Percentiles rank a stretch among this genome's conserved stretches.
Evolutionary conservation across 1,140 invertebrate species (phyloP).

Genomic region (Cydia fagiglandana): DNA sequence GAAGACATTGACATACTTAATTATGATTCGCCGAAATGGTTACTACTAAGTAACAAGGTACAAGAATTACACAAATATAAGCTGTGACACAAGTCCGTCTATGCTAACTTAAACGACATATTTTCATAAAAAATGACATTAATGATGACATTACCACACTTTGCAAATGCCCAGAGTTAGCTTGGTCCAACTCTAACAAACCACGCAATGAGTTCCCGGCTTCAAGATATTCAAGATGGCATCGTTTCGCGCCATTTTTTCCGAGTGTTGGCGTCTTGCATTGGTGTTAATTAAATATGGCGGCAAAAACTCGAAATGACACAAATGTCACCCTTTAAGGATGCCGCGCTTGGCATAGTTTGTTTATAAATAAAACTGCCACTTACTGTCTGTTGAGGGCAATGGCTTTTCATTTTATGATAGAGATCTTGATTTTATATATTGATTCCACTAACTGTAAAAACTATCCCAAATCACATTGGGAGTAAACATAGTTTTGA

Average conservation of each 20-base stretch:
- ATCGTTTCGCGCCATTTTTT: slow-evolving; percentile 23
- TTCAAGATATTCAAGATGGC: not conserved
- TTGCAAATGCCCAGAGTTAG: too few relatives aligned
- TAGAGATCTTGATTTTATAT: not conserved
- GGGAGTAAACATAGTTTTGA: too few relatives aligned
- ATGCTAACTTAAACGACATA: too few relatives aligned
- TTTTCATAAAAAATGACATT: too few relatives aligned
- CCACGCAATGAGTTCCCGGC: not conserved
- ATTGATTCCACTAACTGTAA: not conserved
- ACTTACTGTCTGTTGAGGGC: not conserved
- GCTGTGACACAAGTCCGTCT: too few relatives aligned
- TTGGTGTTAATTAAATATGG: slow-evolving; percentile 26
- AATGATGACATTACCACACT: too few relatives aligned
- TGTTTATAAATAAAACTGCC: slow-evolving; percentile 5
- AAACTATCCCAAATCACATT: too few relatives aligned
- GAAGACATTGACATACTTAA: too few relatives aligned
- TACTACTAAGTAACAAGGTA: too few relatives aligned
- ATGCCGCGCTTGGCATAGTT: slow-evolving; percentile 14
- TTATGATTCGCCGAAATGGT: too few relatives aligned
- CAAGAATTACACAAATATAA: too few relatives aligned
- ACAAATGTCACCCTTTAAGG: slow-evolving; percentile 16
- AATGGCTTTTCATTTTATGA: not conserved
- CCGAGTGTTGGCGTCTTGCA: not conserved
- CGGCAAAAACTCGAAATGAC: slow-evolving; percentile 20
- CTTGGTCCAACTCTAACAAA: too few relatives aligned